Base-by-base conservation (phyloP, 2,113 vertebrate genomes). In the Chitala chitala region DNA sequence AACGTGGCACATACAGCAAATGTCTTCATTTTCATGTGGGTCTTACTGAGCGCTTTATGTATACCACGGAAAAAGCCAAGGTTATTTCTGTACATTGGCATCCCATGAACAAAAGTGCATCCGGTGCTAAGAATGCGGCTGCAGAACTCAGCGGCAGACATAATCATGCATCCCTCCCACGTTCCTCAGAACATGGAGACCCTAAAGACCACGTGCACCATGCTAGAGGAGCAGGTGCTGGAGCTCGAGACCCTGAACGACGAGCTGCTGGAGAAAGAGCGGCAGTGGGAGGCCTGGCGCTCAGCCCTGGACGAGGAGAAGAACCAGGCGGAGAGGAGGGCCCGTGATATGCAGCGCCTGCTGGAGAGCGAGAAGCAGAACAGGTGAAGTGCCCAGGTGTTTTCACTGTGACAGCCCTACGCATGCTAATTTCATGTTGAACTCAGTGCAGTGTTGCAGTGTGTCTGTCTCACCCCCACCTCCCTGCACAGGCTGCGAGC, bases 141-240 rank as follows among this genome's bases (percentile, higher is more conserved):
- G 7, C 2, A 66, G 26, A 66, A 46, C 2, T 66, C 36, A n/a
- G 20, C 26, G 2, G 29, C 31, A 48, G 29, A 61, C 22, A 17
- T 4, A 40, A 74, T 22, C 33, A 29, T n/a, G 17, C 1, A 4
- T 5, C 29, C n/a, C 69, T n/a, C 48, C 78, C 72, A 72, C 29
- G 77, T 38, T 50, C 89, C 85, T 80, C 88, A 99, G 97, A 98
- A 97, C 78, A 97, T 99, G 82, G 96, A 99, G 90, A 98, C 96
- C 22, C 90, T 99, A 88, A 99, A 99, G 90, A 99, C 96, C 72
- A 99, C 96, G 0, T 99, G 97, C 86, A 98, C 96, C 12, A 98
- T 98, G 97, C 86, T 99, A 86, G 97, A 99, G 80, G 96, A 99
- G 83, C 97, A 99, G 90, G 96, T 99, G 82, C 94, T 98, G 91